Conservation (phyloP, 1,140 invertebrate species). For the Mylabris phalerata region DNA sequence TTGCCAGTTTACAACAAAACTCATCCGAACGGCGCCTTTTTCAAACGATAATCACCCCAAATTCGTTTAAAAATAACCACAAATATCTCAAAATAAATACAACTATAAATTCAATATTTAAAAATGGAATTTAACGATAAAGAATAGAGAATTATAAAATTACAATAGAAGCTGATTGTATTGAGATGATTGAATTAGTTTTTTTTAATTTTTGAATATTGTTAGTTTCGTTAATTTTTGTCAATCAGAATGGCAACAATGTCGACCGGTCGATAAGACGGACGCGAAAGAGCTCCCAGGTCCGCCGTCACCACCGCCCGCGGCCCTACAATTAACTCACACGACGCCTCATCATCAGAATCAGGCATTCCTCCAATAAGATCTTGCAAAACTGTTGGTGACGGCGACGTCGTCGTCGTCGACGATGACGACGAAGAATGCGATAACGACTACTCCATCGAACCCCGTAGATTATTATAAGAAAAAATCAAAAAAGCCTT, state of each 20-base stretch:
- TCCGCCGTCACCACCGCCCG: conserved; percentile 1
- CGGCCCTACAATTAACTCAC: conserved; percentile 11
- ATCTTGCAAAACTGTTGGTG: background rate
- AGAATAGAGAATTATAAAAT: too few species aligned
- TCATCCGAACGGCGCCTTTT: background rate
- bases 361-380: background rate
- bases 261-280: conserved; percentile 28
- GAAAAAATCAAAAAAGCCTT: too few species aligned
- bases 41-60: background rate
- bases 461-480: background rate
- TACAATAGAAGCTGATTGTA: too few species aligned
- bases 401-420: background rate
- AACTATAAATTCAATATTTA: too few species aligned
- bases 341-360: background rate
- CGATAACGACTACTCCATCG: background rate
- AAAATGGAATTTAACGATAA: too few species aligned
- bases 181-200: background rate
- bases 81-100: too few species aligned
- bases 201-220: background rate
- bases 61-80: background rate
- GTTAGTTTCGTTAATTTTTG: background rate
- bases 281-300: conserved; percentile 20
- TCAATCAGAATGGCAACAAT: conserved; percentile 5
- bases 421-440: too few species aligned
- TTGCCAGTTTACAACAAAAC: conserved; percentile 8